Evolutionary conservation across 2,797 vertebrate species (phyloP).

Genomic region (Epinephelus malabaricus): DNA sequence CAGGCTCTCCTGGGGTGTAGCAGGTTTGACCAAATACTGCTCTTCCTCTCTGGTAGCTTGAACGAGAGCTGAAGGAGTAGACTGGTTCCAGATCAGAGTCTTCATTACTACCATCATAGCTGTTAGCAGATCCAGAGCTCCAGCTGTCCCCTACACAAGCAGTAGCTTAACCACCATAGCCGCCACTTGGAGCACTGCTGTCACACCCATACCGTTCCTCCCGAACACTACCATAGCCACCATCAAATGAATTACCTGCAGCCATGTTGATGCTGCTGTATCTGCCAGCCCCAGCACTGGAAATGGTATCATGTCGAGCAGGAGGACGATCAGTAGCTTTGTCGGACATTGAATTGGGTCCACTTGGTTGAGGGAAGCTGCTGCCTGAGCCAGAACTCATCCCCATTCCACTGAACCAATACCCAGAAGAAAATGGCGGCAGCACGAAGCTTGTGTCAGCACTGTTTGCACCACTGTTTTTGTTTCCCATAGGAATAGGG

Average conservation of each 20-base stretch:
- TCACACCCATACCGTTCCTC: neutral
- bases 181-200: neutral
- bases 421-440: neutral
- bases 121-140: neutral
- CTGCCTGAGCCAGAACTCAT: neutral
- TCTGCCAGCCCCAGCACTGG: neutral
- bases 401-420: neutral
- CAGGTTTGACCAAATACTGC: neutral
- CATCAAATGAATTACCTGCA: neutral
- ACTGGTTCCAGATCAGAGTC: slow-evolving; percentile 29
- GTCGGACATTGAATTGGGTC: neutral
- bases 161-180: neutral
- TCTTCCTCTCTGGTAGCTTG: slow-evolving; percentile 43
- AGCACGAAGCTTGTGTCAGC: neutral
- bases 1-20: slow-evolving; percentile 38
- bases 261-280: neutral
- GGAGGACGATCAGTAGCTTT: too few species aligned
- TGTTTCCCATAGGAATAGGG: too few species aligned
- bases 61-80: slow-evolving; percentile 37
- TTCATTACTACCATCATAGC: neutral
- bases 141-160: neutral
- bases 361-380: neutral
- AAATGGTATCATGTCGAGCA: neutral
- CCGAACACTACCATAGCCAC: neutral
- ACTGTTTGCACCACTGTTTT: neutral